phyloP scores from a whole-genome alignment of 1,140 invertebrate genomes.

The Armadillidium nasatum region DNA sequence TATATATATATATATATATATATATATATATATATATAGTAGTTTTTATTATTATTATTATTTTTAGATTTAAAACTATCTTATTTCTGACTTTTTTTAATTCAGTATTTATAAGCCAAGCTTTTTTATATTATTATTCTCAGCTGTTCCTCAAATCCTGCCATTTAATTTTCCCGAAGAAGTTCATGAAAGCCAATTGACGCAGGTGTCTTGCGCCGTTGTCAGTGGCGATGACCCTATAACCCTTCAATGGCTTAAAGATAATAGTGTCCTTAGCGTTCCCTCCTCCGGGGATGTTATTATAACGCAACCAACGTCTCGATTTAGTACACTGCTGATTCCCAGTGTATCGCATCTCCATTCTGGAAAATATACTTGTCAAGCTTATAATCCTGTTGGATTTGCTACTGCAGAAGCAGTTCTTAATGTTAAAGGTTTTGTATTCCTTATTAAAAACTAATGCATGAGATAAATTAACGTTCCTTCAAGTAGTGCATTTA shows the following conservation, averaged over 20 bases:
- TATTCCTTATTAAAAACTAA: no score
- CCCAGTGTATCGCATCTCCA: conserved; percentile 11
- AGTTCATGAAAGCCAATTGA: conserved; percentile 40
- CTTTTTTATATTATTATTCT: not conserved
- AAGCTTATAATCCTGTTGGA: conserved; percentile 18
- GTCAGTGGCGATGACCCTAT: conserved; percentile 51
- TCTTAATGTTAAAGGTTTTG: conserved; percentile 1
- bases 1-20: no score
- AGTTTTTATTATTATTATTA: no score
- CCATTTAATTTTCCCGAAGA: conserved; percentile 41
- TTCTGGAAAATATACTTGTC: conserved; percentile 21
- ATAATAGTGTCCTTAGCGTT: conserved; percentile 40
- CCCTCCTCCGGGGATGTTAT: not conserved
- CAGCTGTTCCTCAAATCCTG: conserved; percentile 41
- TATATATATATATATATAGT: no score
- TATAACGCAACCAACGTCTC: conserved; percentile 5
- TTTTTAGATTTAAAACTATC: no score
- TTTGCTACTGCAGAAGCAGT: not conserved
- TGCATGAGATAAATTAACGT: no score
- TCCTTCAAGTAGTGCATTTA: not conserved
- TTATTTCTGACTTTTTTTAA: no score
- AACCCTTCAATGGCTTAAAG: conserved; percentile 51
- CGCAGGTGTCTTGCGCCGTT: conserved; percentile 43
- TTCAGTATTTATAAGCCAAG: no score
- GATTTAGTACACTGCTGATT: conserved; percentile 16